Conservation (phyloP, 2,888 invertebrate species). For the Halictus quadricinctus region DNA sequence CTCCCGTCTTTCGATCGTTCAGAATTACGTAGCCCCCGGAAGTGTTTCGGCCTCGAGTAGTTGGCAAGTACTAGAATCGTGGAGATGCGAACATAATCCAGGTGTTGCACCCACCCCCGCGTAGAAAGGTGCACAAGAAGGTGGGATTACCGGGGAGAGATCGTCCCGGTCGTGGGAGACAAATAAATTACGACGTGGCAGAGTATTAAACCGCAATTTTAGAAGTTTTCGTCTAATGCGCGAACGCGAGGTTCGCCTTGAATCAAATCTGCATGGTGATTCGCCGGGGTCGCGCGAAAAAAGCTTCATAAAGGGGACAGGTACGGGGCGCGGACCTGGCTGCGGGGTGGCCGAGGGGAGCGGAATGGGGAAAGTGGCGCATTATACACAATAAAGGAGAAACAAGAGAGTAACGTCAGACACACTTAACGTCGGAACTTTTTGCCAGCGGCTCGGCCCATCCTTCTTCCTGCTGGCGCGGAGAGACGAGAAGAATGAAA, state of each 20-base stretch:
- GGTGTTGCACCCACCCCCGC: not conserved
- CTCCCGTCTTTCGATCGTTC: too few species aligned
- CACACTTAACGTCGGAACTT: slow-evolving; percentile 70
- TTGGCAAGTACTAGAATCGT: too few species aligned
- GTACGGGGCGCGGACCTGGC: not conserved
- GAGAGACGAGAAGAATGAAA: slow-evolving; percentile 44
- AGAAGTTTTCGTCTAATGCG: not conserved
- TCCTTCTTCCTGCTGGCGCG: slow-evolving; percentile 59
- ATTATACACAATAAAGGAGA: slow-evolving; percentile 70
- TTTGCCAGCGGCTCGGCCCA: slow-evolving; percentile 48
- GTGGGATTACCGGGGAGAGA: not conserved
- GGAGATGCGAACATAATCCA: not conserved
- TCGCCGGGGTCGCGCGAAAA: not conserved
- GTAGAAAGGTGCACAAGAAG: not conserved
- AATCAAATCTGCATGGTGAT: slow-evolving; percentile 13
- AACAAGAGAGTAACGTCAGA: slow-evolving; percentile 69
- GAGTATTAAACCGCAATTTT: not conserved
- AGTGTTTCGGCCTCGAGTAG: too few species aligned
- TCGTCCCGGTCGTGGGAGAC: not conserved
- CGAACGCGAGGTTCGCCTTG: not conserved
- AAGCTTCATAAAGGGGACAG: slow-evolving; percentile 6
- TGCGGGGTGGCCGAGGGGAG: not conserved
- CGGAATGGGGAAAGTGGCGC: slow-evolving; percentile 57
- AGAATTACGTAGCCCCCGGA: too few species aligned
- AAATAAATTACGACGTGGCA: not conserved